A percentile compares a stretch with the other conserved stretches of the same genome.
Evolutionary conservation across 1,140 invertebrate species (phyloP).

Genomic region (Trialeurodes vaporariorum): DNA sequence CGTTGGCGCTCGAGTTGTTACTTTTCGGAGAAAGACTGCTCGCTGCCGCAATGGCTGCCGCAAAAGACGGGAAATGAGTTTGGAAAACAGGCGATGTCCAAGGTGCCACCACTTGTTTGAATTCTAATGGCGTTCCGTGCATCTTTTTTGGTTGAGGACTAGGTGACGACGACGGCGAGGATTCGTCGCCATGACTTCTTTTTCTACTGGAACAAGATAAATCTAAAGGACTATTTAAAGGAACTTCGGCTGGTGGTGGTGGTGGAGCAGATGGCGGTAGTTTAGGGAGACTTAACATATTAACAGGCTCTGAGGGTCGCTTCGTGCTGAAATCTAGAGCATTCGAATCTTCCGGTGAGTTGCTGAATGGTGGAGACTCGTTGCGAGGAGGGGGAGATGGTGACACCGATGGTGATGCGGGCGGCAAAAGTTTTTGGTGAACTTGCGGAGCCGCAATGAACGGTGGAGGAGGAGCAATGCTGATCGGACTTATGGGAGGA

Average conservation of each 20-base stretch:
- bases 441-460: slow-evolving; percentile 43
- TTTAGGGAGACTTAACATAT: slow-evolving; percentile 15
- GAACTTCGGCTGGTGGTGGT: slow-evolving; percentile 34
- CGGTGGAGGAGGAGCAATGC: slow-evolving; percentile 39
- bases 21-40: slow-evolving; percentile 57
- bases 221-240: slow-evolving; percentile 63
- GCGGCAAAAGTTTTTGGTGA: slow-evolving; percentile 58
- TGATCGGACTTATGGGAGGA: slow-evolving; percentile 33
- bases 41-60: slow-evolving; percentile 59
- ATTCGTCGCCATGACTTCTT: slow-evolving; percentile 49
- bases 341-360: slow-evolving; percentile 35
- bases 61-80: slow-evolving; percentile 61
- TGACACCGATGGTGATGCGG: slow-evolving; percentile 35
- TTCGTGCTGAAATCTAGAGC: slow-evolving; percentile 68
- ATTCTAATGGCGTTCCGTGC: slow-evolving; percentile 38
- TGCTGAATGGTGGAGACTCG: slow-evolving; percentile 30
- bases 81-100: slow-evolving; percentile 67
- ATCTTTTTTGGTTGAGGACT: slow-evolving; percentile 24
- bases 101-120: slow-evolving; percentile 51
- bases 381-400: slow-evolving; percentile 35
- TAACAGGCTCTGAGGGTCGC: slow-evolving; percentile 32
- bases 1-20: slow-evolving; percentile 31
- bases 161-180: slow-evolving; percentile 41
- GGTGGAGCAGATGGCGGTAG: slow-evolving; percentile 55
- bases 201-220: slow-evolving; percentile 62